phyloP scores from a whole-genome alignment of 2,888 invertebrate genomes.

The Coecobrya sp. region DNA sequence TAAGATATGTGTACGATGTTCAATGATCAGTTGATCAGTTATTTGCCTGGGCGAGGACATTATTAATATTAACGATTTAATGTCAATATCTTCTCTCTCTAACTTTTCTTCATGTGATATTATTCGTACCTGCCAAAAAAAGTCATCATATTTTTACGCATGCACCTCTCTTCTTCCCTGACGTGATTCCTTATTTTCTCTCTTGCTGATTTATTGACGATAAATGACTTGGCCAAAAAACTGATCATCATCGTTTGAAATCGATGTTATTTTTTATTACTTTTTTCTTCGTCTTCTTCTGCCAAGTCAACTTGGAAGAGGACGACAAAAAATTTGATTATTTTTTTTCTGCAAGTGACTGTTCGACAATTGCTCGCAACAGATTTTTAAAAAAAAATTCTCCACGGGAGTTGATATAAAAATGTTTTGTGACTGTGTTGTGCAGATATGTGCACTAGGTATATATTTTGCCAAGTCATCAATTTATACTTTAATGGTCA shows the following conservation, averaged over 20 bases:
- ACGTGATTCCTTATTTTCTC: constrained; percentile 19
- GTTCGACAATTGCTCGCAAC: background rate
- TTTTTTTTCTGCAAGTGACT: background rate
- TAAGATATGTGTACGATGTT: background rate
- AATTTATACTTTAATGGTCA: constrained; percentile 15
- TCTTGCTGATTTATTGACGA: constrained; percentile 72
- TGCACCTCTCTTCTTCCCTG: background rate
- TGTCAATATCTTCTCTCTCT: constrained; percentile 61
- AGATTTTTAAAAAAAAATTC: background rate
- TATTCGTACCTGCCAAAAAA: constrained; percentile 64
- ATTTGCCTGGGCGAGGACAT: constrained; percentile 72
- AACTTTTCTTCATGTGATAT: background rate
- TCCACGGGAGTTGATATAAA: background rate
- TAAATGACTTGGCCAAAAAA: constrained; percentile 65
- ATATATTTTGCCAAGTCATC: constrained; percentile 14
- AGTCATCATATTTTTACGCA: constrained; percentile 47
- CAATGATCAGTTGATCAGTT: constrained; percentile 35
- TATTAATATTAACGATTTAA: constrained; percentile 61
- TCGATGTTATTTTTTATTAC: constrained; percentile 23
- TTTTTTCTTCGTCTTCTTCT: background rate
- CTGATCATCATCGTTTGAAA: constrained; percentile 26
- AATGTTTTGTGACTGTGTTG: background rate
- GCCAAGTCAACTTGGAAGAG: background rate
- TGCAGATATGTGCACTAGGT: background rate
- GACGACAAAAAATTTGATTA: background rate